Conservation (phyloP, 2,797 vertebrate species). For the Scarus forsteni region DNA sequence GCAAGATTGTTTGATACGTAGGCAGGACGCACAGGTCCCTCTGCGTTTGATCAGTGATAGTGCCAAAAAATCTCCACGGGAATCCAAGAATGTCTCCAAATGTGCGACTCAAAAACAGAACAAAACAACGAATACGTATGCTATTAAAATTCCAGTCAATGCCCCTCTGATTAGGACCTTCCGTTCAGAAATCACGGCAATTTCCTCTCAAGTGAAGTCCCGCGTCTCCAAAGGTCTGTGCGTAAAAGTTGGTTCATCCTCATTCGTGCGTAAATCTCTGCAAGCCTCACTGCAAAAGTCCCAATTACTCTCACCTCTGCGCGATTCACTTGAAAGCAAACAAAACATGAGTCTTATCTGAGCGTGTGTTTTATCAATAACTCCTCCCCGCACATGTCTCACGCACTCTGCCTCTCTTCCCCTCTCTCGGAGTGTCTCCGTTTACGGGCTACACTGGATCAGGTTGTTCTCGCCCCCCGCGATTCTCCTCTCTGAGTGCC, state of each 20-base stretch:
- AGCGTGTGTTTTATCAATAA: not conserved
- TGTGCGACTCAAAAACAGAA: not conserved
- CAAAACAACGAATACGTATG: not conserved
- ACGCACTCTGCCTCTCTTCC: not conserved
- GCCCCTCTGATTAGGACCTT: slow-evolving; percentile 1
- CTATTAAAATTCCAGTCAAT: slow-evolving; percentile 15
- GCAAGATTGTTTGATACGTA: slow-evolving; percentile 8
- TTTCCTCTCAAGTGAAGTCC: not conserved
- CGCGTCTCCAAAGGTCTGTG: slow-evolving; percentile 54
- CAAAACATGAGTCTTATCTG: not conserved
- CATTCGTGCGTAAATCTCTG: slow-evolving; percentile 62
- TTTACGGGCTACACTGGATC: slow-evolving; percentile 23
- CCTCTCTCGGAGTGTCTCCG: slow-evolving; percentile 4
- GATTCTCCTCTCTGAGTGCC: slow-evolving; percentile 55
- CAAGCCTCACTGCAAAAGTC: slow-evolving; percentile 28
- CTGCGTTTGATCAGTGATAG: not conserved
- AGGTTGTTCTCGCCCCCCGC: slow-evolving; percentile 51
- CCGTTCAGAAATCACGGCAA: slow-evolving; percentile 1
- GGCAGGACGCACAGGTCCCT: not conserved
- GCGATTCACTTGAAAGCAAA: slow-evolving; percentile 17
- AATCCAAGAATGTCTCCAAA: slow-evolving; percentile 25
- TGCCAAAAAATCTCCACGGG: not conserved
- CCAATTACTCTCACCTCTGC: slow-evolving; percentile 21
- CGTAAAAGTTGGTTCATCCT: slow-evolving; percentile 66
- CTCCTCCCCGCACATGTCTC: not conserved